Base-by-base conservation (phyloP, 1,140 invertebrate genomes). In the Drosophila murphyi region DNA sequence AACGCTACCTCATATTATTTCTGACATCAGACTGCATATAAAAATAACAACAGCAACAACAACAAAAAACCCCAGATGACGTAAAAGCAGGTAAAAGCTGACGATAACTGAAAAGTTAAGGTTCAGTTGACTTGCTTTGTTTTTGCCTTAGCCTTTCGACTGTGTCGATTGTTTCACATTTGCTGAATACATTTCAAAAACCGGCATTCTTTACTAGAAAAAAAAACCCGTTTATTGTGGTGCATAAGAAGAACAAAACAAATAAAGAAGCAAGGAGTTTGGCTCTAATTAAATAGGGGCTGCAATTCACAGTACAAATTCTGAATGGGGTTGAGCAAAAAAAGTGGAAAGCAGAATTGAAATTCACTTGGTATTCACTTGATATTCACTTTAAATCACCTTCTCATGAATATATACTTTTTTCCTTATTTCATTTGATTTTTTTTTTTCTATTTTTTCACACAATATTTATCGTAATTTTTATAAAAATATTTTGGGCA, bases 191-290 rank as follows among this genome's bases (percentile, higher is more conserved):
- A 62, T 67, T 80, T 80, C 6, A 82, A 43, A 62, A 73, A 74
- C 82, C 82, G 82, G 76, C 82, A 80, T 80, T 82, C 76, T 77
- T 71, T 79, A 59, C 55, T 41, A 57, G 32, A 72, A 69, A 61
- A 8, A 2, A 47, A 75, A 87, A 87, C 83, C 76, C 62, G 80
- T 87, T 88, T 78, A 3, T 65, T 35, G 43, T 34, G 20, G 45
- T 10, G 31, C 37, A 63, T 51, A 69, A 67, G 67, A 57, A 51
- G 35, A 35, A 31, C n/a, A 39, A 8, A 29, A 32, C 0, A 43
- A 69, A 61, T 50, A 74, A 70, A 34, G 1, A 20, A 20, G 20
- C 1, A 2, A 20, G 20, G 48, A 71, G 65, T 64, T 87, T 20
- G 69, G 39, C 28, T 63, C 43, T 5, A 63, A 8, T n/a, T 41